Percentiles rank a stretch among this genome's conserved stretches.
Conservation (phyloP, 2,113 vertebrate species). For the Vireo altiloquus region DNA sequence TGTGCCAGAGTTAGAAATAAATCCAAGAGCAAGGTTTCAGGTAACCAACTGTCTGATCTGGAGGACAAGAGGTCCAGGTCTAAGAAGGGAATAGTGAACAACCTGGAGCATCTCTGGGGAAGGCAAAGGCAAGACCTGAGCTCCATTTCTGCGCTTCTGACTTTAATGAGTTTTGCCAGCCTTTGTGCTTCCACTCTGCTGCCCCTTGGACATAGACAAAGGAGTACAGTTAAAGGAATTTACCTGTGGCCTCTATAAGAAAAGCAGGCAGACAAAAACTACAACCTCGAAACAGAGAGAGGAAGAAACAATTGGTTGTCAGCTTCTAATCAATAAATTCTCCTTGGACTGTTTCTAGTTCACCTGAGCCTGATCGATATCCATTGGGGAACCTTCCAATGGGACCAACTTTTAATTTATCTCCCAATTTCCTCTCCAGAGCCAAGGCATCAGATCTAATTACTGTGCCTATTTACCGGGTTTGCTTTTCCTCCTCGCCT, state of each 20-base stretch:
- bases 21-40: background rate
- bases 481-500: conserved; percentile 20
- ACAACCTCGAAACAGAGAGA: background rate
- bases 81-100: background rate
- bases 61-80: background rate
- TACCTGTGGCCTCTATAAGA: conserved; percentile 42
- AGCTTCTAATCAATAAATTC: conserved; percentile 89
- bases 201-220: conserved; percentile 36
- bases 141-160: conserved; percentile 37
- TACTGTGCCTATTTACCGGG: conserved; percentile 25
- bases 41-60: background rate
- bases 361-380: conserved; percentile 80
- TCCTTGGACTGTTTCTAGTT: conserved; percentile 65
- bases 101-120: background rate
- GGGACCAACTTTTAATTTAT: conserved; percentile 79
- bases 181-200: conserved; percentile 29
- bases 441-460: conserved; percentile 44
- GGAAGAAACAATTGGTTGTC: conserved; percentile 81
- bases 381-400: conserved; percentile 66
- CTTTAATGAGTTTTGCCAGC: conserved; percentile 19
- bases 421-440: conserved; percentile 79
- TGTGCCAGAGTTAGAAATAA: background rate
- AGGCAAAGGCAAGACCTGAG: conserved; percentile 43
- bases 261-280: conserved; percentile 23
- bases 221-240: conserved; percentile 46